A percentile compares a stretch with the other conserved stretches of the same genome.
Evolutionary conservation across 2,797 vertebrate genomes (phyloP).

Genomic region (Cuniculus paca): DNA sequence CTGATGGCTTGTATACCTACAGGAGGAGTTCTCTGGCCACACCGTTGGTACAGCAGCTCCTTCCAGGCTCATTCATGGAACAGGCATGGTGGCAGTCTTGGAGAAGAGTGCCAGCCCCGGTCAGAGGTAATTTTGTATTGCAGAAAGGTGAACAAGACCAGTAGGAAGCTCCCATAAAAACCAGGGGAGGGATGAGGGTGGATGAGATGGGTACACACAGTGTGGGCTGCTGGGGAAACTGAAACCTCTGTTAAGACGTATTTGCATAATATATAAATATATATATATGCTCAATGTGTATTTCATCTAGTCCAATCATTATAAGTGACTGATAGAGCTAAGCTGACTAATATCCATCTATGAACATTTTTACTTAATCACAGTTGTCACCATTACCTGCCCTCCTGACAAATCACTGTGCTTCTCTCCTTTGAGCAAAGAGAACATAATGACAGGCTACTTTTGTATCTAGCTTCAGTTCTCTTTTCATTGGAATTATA

Average conservation of each 20-base stretch:
- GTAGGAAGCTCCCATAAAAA: constrained; percentile 81
- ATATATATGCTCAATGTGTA: constrained; percentile 70
- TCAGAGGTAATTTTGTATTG: constrained; percentile 88
- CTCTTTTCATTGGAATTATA: constrained; percentile 72
- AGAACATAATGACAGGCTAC: constrained; percentile 75
- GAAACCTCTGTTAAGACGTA: constrained; percentile 80
- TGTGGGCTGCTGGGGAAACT: constrained; percentile 78
- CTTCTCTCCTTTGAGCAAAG: constrained; percentile 74
- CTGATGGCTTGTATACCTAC: constrained; percentile 86
- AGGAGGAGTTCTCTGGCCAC: constrained; percentile 88
- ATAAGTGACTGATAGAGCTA: constrained; percentile 80
- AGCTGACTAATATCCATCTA: constrained; percentile 77
- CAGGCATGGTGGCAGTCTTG: constrained; percentile 86
- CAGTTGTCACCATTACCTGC: constrained; percentile 76
- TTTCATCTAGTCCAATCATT: constrained; percentile 77
- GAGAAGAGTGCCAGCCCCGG: constrained; percentile 88
- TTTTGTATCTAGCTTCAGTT: constrained; percentile 76
- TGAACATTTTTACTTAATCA: constrained; percentile 78
- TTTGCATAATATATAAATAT: constrained; percentile 50
- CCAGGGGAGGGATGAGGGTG: constrained; percentile 83
- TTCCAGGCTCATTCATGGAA: constrained; percentile 87
- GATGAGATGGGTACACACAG: constrained; percentile 78
- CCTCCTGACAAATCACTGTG: constrained; percentile 71
- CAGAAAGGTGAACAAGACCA: constrained; percentile 87
- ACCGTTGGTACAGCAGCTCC: constrained; percentile 87